These are phyloP conservation scores for Monodelphis domestica DNA, from an alignment of 2,797 vertebrate species.

Conservation along the genomic window DNA sequence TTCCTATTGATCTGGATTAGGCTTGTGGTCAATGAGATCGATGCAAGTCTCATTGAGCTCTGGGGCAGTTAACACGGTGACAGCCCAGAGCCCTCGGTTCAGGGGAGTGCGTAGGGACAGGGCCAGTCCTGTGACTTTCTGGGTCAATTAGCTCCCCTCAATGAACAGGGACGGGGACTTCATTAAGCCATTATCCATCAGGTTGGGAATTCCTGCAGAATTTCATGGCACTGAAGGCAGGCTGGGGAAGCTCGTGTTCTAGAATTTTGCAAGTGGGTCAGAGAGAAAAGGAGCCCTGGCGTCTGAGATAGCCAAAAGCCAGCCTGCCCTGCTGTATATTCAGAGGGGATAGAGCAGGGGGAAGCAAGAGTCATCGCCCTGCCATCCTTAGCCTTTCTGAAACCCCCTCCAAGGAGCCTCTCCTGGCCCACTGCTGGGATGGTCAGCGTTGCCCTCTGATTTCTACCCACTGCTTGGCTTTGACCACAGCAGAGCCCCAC, in stretches of 20 bases:
- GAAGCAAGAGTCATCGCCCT: neutral
- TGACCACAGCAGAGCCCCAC: neutral
- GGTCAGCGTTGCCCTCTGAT: neutral
- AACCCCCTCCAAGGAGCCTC: neutral
- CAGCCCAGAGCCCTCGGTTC: neutral
- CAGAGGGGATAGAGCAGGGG: neutral
- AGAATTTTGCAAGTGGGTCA: accelerated
- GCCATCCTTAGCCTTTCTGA: neutral
- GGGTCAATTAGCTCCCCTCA: slow-evolving; percentile 25
- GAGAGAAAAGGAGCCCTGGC: neutral
- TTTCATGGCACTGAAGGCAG: neutral
- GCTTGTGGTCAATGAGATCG: slow-evolving; percentile 2
- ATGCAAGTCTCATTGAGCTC: neutral
- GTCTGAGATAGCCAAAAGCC: accelerated
- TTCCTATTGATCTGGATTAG: neutral
- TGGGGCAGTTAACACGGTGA: neutral
- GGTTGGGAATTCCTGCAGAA: neutral
- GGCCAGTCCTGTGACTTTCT: slow-evolving; percentile 39
- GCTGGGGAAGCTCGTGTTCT: neutral
- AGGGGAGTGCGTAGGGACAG: neutral
- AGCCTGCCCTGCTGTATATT: neutral
- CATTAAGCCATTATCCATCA: slow-evolving; percentile 46
- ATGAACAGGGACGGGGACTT: slow-evolving; percentile 45
- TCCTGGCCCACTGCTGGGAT: neutral
- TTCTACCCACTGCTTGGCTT: neutral